Conservation (phyloP, 2,888 invertebrate species). For the Lordiphosa andalusiaca region DNA sequence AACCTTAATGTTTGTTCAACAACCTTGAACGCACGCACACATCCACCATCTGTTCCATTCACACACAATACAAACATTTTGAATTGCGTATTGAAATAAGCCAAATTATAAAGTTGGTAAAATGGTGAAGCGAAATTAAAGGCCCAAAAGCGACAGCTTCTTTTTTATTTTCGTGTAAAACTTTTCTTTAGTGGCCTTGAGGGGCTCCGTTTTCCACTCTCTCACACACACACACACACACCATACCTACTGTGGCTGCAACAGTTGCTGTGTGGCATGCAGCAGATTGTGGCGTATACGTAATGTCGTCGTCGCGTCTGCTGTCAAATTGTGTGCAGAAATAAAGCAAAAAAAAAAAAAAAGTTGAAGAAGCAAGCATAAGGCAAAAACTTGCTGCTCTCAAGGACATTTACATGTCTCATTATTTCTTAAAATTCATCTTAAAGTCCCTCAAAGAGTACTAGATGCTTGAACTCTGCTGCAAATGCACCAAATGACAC, state of each 20-base stretch:
- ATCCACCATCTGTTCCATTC: too few relatives aligned
- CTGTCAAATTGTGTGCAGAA: constrained; percentile 64
- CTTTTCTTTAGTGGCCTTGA: constrained; percentile 41
- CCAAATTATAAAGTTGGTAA: constrained; percentile 36
- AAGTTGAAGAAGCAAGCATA: constrained; percentile 6
- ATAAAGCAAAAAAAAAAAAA: constrained; percentile 21
- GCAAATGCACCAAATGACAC: constrained; percentile 1
- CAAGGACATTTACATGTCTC: constrained; percentile 66
- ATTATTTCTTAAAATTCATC: constrained; percentile 50
- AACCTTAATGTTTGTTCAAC: too few relatives aligned
- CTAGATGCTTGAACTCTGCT: not conserved
- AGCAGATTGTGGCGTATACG: constrained; percentile 52
- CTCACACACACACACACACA: constrained; percentile 5
- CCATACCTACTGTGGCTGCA: constrained; percentile 43
- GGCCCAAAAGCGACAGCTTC: constrained; percentile 18
- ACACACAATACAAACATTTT: not conserved
- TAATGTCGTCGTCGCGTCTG: constrained; percentile 63
- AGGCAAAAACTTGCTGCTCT: constrained; percentile 45
- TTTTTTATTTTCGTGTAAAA: constrained; percentile 14
- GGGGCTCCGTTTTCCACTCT: not conserved
- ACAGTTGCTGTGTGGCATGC: constrained; percentile 52
- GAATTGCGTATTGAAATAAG: constrained; percentile 11
- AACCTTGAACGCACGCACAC: too few relatives aligned
- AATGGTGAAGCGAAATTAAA: constrained; percentile 62
- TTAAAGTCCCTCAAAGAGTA: constrained; percentile 1